Evolutionary conservation across 2,888 invertebrate species (phyloP).

Genomic region (Caenorhabditis panamensis): DNA sequence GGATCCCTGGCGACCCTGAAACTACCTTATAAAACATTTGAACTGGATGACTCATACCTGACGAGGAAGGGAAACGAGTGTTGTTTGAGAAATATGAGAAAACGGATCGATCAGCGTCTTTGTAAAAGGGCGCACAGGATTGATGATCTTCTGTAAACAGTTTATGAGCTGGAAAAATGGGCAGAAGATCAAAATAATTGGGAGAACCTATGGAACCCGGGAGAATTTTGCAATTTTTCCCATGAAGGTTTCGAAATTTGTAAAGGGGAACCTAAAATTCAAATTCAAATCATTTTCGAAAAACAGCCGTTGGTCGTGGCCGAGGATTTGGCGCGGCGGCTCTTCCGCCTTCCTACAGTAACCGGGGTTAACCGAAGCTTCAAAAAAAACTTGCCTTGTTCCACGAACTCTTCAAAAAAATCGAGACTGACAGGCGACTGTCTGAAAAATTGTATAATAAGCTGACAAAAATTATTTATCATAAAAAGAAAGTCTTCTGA

Average conservation of each 20-base stretch:
- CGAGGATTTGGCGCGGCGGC: neutral
- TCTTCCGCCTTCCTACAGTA: neutral
- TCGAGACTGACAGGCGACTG: conserved; percentile 16
- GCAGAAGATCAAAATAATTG: no score
- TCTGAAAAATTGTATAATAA: conserved; percentile 34
- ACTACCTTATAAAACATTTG: neutral
- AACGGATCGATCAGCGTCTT: neutral
- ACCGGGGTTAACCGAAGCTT: neutral
- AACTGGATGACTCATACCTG: neutral
- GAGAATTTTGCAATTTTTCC: no score
- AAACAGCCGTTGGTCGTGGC: no score
- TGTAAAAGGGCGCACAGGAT: neutral
- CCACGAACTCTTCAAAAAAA: neutral
- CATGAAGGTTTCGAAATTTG: no score
- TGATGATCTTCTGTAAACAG: neutral
- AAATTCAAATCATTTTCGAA: neutral
- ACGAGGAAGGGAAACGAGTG: neutral
- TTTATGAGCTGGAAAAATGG: neutral
- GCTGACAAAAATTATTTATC: neutral
- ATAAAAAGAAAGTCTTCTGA: no score
- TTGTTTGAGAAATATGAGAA: neutral
- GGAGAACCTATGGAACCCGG: no score
- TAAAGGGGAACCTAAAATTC: neutral
- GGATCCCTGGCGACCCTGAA: conserved; percentile 35
- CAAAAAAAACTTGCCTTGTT: neutral